Evolutionary conservation across 1,140 invertebrate genomes (phyloP), one percentile per base, ranked within the genome.

Genomic region (Papilio dardanus): DNA sequence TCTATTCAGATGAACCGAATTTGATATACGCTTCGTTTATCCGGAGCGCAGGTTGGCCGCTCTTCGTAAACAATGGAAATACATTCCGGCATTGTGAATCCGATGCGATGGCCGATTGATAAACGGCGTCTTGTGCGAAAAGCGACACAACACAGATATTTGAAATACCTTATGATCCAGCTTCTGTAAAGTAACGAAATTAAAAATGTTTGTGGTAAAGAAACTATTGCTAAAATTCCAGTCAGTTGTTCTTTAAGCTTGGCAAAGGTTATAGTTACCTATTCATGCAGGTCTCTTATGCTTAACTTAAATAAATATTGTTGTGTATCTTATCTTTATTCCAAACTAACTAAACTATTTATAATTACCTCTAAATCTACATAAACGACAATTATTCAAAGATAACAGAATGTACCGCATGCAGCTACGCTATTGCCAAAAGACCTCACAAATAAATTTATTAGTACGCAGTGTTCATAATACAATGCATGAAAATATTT

Each of bases 31-130:
- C 37, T 78, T 73, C 74, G 69, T 74, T 78, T 77, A 40, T 75
- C 76, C 74, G 71, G 75, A 77, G 76, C 65, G 68, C 78, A 68
- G 69, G 74, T 50, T 74, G 66, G 35, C 71, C 35, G 67, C 30
- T 71, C 71, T 75, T 30, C 71, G 74, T 74, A 81, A 81, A 81
- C 80, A 81, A 81, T 80, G 69, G 74, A 74, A 74, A 78, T 75
- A 74, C 74, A 66, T 75, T 42, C 46, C 67, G 76, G 58, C 75
- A 78, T 78, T 81, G 73, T 75, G 78, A 78, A 81, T 81, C 74
- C 62, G 42, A 30, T 75, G 74, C 76, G 74, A 50, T 73, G 74
- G 68, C 71, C 74, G 71, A 77, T 77, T 75, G 73, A 71, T 75
- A 77, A 75, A 74, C 68, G 68, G 74, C 54, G 76, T 75, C 68